Evolutionary conservation across 2,113 vertebrate genomes (phyloP).

Genomic region (Ornithorhynchus anatinus): DNA sequence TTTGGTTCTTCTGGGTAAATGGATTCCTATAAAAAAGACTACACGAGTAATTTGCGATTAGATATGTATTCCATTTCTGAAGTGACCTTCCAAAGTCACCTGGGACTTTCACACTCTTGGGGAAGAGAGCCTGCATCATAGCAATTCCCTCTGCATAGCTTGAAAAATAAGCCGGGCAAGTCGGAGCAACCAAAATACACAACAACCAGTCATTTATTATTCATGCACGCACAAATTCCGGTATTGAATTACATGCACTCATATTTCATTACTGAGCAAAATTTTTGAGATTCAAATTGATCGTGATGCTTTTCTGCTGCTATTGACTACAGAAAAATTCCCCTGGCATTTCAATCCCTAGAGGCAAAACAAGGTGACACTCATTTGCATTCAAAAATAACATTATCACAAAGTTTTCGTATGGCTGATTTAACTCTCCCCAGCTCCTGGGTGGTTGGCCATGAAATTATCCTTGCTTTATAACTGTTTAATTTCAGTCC

Average conservation of each 20-base stretch:
- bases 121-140: neutral
- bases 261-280: conserved; percentile 18
- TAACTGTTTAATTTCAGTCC: conserved; percentile 64
- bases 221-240: neutral
- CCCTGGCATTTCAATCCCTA: conserved; percentile 28
- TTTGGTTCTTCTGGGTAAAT: neutral
- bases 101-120: neutral
- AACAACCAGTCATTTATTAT: conserved; percentile 24
- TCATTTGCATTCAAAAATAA: conserved; percentile 58
- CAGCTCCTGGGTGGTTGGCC: conserved; percentile 49
- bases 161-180: neutral
- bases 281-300: conserved; percentile 26
- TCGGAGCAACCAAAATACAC: neutral
- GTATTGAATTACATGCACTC: neutral
- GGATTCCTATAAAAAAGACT: conserved; percentile 15
- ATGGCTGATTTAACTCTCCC: conserved; percentile 44
- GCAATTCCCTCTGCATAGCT: neutral
- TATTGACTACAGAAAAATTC: conserved; percentile 39
- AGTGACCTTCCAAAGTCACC: conserved; percentile 5
- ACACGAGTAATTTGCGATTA: neutral
- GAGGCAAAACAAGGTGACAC: conserved; percentile 28
- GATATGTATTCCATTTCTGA: neutral
- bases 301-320: neutral
- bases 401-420: conserved; percentile 57
- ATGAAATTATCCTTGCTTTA: conserved; percentile 62